Conservation (phyloP, 1,140 invertebrate species). For the Dysdera silvatica region DNA sequence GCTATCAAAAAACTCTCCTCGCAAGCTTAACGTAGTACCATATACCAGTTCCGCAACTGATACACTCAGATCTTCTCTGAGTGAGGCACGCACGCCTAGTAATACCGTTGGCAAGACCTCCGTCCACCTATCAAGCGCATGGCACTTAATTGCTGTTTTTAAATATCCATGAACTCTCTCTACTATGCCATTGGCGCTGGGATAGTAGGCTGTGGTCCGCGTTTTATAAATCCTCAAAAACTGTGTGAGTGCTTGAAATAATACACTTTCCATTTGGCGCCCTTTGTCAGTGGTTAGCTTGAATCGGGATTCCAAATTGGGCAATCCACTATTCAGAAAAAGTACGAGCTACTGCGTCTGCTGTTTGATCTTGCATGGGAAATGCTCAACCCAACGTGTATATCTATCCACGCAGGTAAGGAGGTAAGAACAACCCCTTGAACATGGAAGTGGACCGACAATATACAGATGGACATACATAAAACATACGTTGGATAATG, state of each 20-base stretch:
- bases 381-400: constrained; percentile 44
- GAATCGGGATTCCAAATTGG: constrained; percentile 36
- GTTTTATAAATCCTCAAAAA: not conserved
- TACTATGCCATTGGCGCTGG: constrained; percentile 39
- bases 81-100: constrained; percentile 32
- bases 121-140: not conserved
- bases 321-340: constrained; percentile 40
- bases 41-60: constrained; percentile 31
- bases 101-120: constrained; percentile 38
- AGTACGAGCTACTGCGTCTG: constrained; percentile 39
- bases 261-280: constrained; percentile 40
- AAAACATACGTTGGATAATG: constrained; percentile 37
- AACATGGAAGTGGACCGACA: constrained; percentile 44
- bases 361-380: constrained; percentile 40
- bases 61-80: constrained; percentile 36
- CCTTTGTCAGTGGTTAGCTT: constrained; percentile 44
- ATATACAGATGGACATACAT: constrained; percentile 49
- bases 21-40: constrained; percentile 25
- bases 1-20: constrained; percentile 28
- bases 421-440: constrained; percentile 38
- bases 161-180: constrained; percentile 43
- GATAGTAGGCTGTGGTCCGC: constrained; percentile 31
- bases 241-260: not conserved
- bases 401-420: constrained; percentile 46
- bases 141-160: constrained; percentile 38